Base-by-base conservation (phyloP, 2,797 vertebrate species). In the Lateolabrax maculatus region DNA sequence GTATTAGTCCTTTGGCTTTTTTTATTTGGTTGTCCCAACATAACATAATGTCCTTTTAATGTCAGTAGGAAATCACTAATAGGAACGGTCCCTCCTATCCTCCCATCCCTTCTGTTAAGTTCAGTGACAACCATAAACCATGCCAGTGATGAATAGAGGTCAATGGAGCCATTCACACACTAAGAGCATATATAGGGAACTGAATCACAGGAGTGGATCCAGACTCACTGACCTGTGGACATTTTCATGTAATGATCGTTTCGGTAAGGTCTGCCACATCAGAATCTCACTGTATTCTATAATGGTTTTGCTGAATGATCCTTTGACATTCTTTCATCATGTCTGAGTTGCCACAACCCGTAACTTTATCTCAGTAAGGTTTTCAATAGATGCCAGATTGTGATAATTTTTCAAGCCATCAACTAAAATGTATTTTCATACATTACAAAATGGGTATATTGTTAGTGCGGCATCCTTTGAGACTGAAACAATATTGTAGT, bases 91-190 rank as follows among this genome's bases (percentile, higher is more conserved):
- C 21, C 31, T 49, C 23, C 46, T 10, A 9, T 51, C 61, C 34
- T 60, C 9, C 23, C 21, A 46, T 52, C 27, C 41, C 13, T 39
- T 44, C 23, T 56, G 44, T 77, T 64, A 29, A 71, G 13, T 71
- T 31, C 37, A 70, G 10, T 43, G 53, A 71, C 21, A 65, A 67
- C 25, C 25, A 75, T 71, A 63, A 78, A 81, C 55, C 37, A 64
- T 55, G 44, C 49, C 52, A 44, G 52, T 39, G 37, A 18, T 73
- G 49, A 80, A 81, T 46, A 58, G 71, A 81, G 77, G 71, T 84
- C 69, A 81, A 5, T 52, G 41, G 52, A 80, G 5, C 65, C 55
- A 56, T 71, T 66, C 52, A 68, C 29, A 75, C 69, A 75, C 27
- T 36, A 51, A 77, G 48, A 51, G 29, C n/a, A 75, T 44, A 77